phyloP scores from a whole-genome alignment of 2,888 invertebrate species.

The Caenorhabditis wallacei region DNA sequence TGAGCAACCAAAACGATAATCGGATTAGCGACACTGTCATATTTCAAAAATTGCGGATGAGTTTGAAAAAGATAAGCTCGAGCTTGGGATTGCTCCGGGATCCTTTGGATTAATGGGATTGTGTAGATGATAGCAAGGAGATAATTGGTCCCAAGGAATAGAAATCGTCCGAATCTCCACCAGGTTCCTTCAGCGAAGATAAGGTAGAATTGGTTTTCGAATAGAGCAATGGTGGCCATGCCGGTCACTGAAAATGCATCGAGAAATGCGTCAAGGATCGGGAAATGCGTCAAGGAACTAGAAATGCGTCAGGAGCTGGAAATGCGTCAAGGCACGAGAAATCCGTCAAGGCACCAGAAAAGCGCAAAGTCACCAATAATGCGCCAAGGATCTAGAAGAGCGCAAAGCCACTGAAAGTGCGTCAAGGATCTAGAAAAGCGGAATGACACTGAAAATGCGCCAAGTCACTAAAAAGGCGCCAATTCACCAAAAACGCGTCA shows the following conservation, averaged over 20 bases:
- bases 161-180: background rate
- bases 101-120: background rate
- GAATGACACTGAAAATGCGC: background rate
- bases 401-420: too few relatives aligned
- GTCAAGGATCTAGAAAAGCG: background rate
- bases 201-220: slow-evolving; percentile 6
- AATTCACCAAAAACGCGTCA: background rate
- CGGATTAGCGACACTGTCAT: background rate
- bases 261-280: too few relatives aligned
- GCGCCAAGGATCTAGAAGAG: too few relatives aligned
- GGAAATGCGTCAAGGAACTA: too few relatives aligned
- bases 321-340: too few relatives aligned
- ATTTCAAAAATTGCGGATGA: background rate
- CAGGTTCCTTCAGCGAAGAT: background rate
- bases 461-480: background rate
- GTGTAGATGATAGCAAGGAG: background rate
- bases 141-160: slow-evolving; percentile 8
- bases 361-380: too few relatives aligned
- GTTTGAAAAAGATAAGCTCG: background rate
- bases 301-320: too few relatives aligned
- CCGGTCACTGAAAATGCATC: slow-evolving; percentile 7
- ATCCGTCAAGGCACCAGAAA: too few relatives aligned
- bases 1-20: background rate
- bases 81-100: background rate
- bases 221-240: background rate